Percentiles rank a stretch among this genome's conserved stretches.
phyloP scores from a whole-genome alignment of 2,888 invertebrate genomes.

The Torymus tubicola region DNA sequence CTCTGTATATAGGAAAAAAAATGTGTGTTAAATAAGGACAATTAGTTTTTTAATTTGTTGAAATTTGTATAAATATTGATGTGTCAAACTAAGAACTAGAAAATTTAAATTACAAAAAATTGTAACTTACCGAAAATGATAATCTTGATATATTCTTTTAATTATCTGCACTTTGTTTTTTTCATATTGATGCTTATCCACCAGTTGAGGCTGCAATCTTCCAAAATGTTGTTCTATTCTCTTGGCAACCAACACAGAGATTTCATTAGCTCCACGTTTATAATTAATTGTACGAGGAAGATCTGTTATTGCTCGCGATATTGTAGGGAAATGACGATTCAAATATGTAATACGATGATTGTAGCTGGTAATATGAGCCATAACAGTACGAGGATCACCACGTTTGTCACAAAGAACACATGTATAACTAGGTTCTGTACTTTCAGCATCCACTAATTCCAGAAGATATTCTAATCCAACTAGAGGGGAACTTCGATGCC shows the following conservation, averaged over 20 bases:
- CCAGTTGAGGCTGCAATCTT: slow-evolving; percentile 82
- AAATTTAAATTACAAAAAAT: background rate
- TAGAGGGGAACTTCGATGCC: slow-evolving; percentile 78
- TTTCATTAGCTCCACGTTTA: slow-evolving; percentile 75
- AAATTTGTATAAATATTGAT: background rate
- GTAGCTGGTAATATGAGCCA: slow-evolving; percentile 87
- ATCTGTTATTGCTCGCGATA: slow-evolving; percentile 79
- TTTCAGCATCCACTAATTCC: slow-evolving; percentile 83
- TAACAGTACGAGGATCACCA: slow-evolving; percentile 87
- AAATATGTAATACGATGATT: slow-evolving; percentile 86
- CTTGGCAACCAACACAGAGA: slow-evolving; percentile 79
- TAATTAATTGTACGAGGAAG: slow-evolving; percentile 80
- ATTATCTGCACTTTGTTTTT: slow-evolving; percentile 79
- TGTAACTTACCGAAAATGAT: slow-evolving; percentile 80
- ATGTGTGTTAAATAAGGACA: background rate
- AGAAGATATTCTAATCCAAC: slow-evolving; percentile 89
- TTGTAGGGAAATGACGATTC: slow-evolving; percentile 82
- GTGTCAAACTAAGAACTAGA: too few species aligned
- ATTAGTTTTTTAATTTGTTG: background rate
- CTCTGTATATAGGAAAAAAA: slow-evolving; percentile 69
- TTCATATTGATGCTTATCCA: slow-evolving; percentile 84
- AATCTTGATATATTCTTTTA: slow-evolving; percentile 82
- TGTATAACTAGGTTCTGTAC: slow-evolving; percentile 85
- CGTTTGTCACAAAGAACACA: slow-evolving; percentile 89
- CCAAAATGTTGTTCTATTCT: slow-evolving; percentile 87